These are phyloP conservation scores for Panagrolaimus sp. DNA, from an alignment of 1,140 invertebrate species.

Conservation along the genomic window DNA sequence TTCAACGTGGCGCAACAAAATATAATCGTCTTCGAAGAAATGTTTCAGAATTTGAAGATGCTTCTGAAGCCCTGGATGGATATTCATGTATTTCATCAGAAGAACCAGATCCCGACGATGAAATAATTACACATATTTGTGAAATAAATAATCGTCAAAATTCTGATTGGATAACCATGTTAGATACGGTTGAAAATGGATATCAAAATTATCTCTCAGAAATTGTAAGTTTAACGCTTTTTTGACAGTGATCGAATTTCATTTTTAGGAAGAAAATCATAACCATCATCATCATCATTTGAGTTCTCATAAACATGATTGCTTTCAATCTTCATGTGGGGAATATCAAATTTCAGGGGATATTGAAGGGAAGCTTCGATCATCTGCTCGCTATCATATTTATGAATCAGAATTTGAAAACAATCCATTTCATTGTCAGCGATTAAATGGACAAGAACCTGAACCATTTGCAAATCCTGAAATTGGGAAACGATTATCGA, in stretches of 20 bases:
- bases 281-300: no score
- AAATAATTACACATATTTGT: conserved; percentile 11
- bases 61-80: not conserved
- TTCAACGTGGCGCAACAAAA: not conserved
- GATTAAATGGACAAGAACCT: not conserved
- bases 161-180: not conserved
- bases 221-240: not conserved
- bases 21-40: not conserved
- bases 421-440: not conserved
- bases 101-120: not conserved
- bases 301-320: not conserved
- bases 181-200: not conserved
- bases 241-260: not conserved
- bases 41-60: not conserved
- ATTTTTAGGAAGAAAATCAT: not conserved
- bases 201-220: conserved; percentile 5
- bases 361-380: not conserved
- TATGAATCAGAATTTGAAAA: conserved; percentile 5
- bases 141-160: not conserved
- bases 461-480: conserved; percentile 5
- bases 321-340: not conserved
- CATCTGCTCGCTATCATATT: not conserved
- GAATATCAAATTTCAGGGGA: not conserved
- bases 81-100: not conserved
- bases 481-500: not conserved